A percentile compares a stretch with the other conserved stretches of the same genome.
phyloP scores from a whole-genome alignment of 2,888 invertebrate genomes.

The Drosophila maculinotata region DNA sequence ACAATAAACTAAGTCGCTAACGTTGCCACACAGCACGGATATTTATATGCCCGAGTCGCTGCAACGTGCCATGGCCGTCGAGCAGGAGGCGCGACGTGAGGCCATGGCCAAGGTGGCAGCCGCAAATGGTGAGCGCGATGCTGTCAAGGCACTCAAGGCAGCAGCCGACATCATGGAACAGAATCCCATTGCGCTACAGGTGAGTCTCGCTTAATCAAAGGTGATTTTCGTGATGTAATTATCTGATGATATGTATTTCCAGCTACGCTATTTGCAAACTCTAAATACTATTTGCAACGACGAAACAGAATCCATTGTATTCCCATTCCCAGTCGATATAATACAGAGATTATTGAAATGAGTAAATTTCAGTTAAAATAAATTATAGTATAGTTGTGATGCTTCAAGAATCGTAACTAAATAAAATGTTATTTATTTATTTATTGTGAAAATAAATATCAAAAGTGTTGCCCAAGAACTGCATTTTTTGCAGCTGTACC shows the following conservation, averaged over 20 bases:
- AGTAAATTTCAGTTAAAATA: background rate
- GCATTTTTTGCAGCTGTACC: too few species aligned
- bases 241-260: background rate
- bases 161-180: constrained; percentile 67
- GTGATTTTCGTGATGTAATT: too few species aligned
- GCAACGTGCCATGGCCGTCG: constrained; percentile 73
- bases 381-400: too few species aligned
- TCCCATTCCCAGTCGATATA: constrained; percentile 65
- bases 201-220: background rate
- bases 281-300: constrained; percentile 65
- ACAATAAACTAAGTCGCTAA: background rate
- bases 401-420: background rate
- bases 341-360: constrained; percentile 41
- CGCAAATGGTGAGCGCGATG: constrained; percentile 67
- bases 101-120: constrained; percentile 71
- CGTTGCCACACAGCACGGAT: constrained; percentile 50
- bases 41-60: constrained; percentile 63
- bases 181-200: constrained; percentile 69
- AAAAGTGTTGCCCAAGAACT: too few species aligned
- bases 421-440: background rate
- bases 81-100: constrained; percentile 69
- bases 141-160: constrained; percentile 63
- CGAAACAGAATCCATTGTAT: constrained; percentile 54
- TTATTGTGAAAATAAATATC: constrained; percentile 3
- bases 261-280: constrained; percentile 68